Evolutionary conservation across 2,113 vertebrate species (phyloP).

Genomic region (Anolis sagrei): DNA sequence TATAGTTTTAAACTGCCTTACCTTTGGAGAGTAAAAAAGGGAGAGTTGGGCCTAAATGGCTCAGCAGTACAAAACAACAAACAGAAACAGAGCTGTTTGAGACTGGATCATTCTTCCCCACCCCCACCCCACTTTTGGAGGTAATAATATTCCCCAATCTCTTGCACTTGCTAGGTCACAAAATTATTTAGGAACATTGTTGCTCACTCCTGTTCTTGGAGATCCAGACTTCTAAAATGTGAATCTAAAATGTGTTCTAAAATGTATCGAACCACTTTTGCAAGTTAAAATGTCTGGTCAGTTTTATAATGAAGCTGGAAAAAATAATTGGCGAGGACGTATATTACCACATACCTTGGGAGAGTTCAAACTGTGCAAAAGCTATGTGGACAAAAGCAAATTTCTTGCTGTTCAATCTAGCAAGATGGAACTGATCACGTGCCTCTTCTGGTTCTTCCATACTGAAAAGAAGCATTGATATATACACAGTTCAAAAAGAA

Average conservation of each 20-base stretch:
- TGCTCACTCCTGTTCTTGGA: too few species aligned
- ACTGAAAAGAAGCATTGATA: conserved; percentile 61
- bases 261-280: background rate
- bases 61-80: too few species aligned
- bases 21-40: too few species aligned
- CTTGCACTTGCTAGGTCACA: background rate
- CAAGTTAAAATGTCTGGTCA: background rate
- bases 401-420: conserved; percentile 89
- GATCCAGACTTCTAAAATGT: background rate
- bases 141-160: too few species aligned
- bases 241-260: background rate
- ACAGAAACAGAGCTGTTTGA: too few species aligned
- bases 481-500: background rate
- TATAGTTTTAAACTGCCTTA: too few species aligned
- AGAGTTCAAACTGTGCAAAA: conserved; percentile 92
- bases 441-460: conserved; percentile 91
- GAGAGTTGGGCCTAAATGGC: too few species aligned
- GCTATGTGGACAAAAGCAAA: conserved; percentile 95
- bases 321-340: background rate
- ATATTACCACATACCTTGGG: conserved; percentile 82
- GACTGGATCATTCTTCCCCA: too few species aligned
- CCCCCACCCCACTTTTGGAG: too few species aligned
- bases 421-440: conserved; percentile 90
- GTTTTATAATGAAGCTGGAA: background rate
- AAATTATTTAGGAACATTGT: background rate